Percentiles rank a stretch among this genome's conserved stretches.
phyloP scores from a whole-genome alignment of 2,797 vertebrate species.

The Petrocephalus sullivani region DNA sequence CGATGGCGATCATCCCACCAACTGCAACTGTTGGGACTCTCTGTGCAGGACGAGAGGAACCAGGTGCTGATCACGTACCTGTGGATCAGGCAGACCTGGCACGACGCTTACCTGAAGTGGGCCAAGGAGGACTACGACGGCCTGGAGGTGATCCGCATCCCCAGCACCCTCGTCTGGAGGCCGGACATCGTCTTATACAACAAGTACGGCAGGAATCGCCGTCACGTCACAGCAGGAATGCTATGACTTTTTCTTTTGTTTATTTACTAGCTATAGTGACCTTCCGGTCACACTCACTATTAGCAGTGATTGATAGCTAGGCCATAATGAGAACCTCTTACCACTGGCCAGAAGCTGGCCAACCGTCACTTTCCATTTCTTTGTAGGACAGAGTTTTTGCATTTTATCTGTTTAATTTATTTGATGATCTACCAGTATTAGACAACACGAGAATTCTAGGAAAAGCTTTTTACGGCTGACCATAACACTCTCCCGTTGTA shows the following conservation, averaged over 20 bases:
- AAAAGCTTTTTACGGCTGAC: not conserved
- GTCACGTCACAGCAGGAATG: not conserved
- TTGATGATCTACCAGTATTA: not conserved
- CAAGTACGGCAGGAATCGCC: slow-evolving; percentile 67
- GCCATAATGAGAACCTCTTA: not conserved
- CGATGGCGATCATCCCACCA: not conserved
- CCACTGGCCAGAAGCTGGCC: not conserved
- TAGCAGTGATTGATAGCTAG: not conserved
- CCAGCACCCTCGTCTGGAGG: slow-evolving; percentile 91
- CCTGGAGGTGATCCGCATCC: slow-evolving; percentile 90
- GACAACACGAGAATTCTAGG: not conserved
- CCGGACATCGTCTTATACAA: slow-evolving; percentile 95
- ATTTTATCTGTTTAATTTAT: not conserved
- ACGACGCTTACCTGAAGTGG: slow-evolving; percentile 86
- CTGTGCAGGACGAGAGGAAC: slow-evolving; percentile 84
- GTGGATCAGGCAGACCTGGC: slow-evolving; percentile 96
- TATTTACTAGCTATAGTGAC: not conserved
- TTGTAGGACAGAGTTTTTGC: not conserved
- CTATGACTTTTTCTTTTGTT: not conserved
- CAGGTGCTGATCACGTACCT: slow-evolving; percentile 91
- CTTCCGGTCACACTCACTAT: not conserved
- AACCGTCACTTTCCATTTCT: not conserved
- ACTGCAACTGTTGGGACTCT: slow-evolving; percentile 3
- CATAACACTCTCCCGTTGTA: slow-evolving; percentile 30
- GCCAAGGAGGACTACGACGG: slow-evolving; percentile 90